Evolutionary conservation across 2,888 invertebrate genomes (phyloP), one percentile per base, ranked within the genome.

Genomic region (Melanostoma mellinum): DNA sequence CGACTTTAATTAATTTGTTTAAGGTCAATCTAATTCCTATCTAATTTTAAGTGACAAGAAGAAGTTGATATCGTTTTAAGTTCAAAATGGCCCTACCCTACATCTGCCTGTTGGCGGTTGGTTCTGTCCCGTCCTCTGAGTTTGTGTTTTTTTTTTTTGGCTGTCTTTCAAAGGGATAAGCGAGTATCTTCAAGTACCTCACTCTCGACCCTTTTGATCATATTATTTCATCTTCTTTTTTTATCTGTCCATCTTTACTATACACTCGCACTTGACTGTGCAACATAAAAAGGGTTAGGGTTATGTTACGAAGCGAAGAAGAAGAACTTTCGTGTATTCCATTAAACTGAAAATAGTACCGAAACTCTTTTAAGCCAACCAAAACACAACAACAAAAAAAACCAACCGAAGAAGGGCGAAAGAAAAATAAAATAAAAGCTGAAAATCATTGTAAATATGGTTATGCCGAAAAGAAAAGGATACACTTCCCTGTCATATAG

Each of bases 361-460:
- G 50, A 63, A 65, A 50, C 63, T 63, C 44, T 61, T 76, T 63
- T 63, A 35, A 69, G 44, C 60, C 42, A 65, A 60, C 60, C 35
- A 48, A 63, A 46, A 20, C 6, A 60, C 42, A 8, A 42, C 5
- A 42, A 42, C 38, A 0, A 42, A 55, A 10, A 10, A 55, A 40
- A 50, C 33, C 38, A 63, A 38, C 20, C 52, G 9, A 58, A 33
- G 33, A 72, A 32, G 50, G 55, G 52, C 65, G 67, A 32, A 65
- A 65, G 48, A 40, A 56, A 20, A 74, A 60, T 44, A 76, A 42
- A 77, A 56, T 32, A 36, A 50, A 53, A 42, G 38, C 52, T 61
- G 53, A 53, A 36, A 77, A 55, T 56, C 46, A 74, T 44, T 67
- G 53, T 65, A 77, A 72, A 72, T 78, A 78, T 78, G 72, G 65